Percentiles rank a stretch among this genome's conserved stretches.
Conservation (phyloP, 2,888 invertebrate genomes). For the Tenodera sinensis region DNA sequence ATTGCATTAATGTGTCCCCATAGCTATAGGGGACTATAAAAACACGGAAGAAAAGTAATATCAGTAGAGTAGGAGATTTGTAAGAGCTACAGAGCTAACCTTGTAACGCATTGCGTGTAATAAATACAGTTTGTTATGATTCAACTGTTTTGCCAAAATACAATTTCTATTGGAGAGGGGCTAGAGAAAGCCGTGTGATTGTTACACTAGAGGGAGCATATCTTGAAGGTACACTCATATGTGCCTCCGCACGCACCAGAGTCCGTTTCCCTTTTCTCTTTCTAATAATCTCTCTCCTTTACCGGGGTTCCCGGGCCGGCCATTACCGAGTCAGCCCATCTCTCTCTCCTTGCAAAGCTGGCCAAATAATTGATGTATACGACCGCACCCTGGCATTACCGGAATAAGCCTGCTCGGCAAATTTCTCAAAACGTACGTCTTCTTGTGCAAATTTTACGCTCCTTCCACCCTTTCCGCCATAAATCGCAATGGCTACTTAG, state of each 20-base stretch:
- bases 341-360: neutral
- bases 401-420: neutral
- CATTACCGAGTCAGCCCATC: neutral
- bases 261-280: neutral
- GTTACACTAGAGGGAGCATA: too few species aligned
- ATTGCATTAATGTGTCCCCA: too few species aligned
- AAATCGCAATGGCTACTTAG: neutral
- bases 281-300: neutral
- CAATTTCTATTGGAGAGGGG: too few species aligned
- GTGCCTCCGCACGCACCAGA: neutral
- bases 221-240: neutral
- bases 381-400: neutral
- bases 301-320: neutral
- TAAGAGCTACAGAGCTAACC: too few species aligned
- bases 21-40: too few species aligned
- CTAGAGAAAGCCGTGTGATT: too few species aligned
- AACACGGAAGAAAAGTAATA: too few species aligned
- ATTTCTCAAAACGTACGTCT: neutral
- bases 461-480: neutral
- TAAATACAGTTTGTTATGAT: too few species aligned
- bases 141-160: too few species aligned
- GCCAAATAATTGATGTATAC: neutral
- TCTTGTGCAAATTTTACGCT: neutral
- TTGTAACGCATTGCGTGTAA: too few species aligned
- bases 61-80: too few species aligned